Evolutionary conservation across 2,888 invertebrate species (phyloP), one percentile per base, ranked within the genome.

Genomic region (Agonum fuliginosum): DNA sequence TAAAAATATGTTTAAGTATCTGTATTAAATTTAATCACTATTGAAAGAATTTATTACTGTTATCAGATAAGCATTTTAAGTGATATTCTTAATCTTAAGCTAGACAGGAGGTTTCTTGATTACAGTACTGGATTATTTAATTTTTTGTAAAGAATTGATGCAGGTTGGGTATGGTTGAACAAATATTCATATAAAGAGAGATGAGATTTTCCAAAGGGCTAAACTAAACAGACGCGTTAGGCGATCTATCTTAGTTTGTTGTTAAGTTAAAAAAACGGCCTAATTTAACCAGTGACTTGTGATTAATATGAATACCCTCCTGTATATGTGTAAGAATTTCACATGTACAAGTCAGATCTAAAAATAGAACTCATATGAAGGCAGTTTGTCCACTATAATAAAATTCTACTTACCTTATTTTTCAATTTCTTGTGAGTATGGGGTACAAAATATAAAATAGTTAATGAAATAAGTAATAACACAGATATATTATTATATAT

Each of bases 401-500:
- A 19, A 41, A 54, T 24, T 69, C 14, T 43, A 69, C 69, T 43
- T 69, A 43, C 17, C 43, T 65, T 67, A 75, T 75, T 75, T 75
- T 46, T 34, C 24, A 72, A 54, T 34, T 30, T 62, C 43, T 74
- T 58, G 48, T 48, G 67, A 46, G 75, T 67, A 65, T 75, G 75
- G 65, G 75, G 75, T 75, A 75, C 75, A 75, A 75, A 74, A 74
- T 71, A 71, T 70, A 70, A 70, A 34, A 20, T 51, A 72, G 19
- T n/a, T 62, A 67, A 17, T 34, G 12, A 69, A 34, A 19, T 43
- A 69, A 67, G 20, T 51, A 70, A 70, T 8, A 70, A 67, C 20
- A 75, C 67, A 65, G 65, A 75, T 74, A 62, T 70, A 74, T 72
- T 71, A 71, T 46, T 48, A 54, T 54, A 54, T 72, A 54, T 62